Evolutionary conservation across 2,797 vertebrate genomes (phyloP).

Genomic region (Oreochromis grahami): DNA sequence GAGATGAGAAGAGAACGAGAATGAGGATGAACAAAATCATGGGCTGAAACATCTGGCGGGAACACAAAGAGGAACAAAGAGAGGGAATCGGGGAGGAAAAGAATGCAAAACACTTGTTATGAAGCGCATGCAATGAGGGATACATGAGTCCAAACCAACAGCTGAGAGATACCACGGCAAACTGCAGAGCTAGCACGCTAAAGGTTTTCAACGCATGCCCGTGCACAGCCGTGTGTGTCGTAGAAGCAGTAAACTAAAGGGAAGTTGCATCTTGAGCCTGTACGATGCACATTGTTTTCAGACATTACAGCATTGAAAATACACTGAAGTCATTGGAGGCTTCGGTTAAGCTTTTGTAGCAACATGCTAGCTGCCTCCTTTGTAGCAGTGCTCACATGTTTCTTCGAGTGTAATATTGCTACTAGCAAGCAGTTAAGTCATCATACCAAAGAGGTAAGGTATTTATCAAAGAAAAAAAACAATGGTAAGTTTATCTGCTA

Average conservation of each 20-base stretch:
- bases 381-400: neutral
- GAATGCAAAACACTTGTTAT: slow-evolving; percentile 93
- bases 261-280: slow-evolving; percentile 8
- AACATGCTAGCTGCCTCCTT: neutral
- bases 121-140: slow-evolving; percentile 95
- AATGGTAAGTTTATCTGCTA: neutral
- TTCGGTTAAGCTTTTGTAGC: neutral
- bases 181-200: slow-evolving; percentile 48
- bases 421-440: neutral
- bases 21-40: slow-evolving; percentile 90
- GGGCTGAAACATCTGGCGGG: slow-evolving; percentile 91
- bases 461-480: neutral
- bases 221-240: slow-evolving; percentile 42
- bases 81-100: slow-evolving; percentile 72
- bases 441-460: neutral
- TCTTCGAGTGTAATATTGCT: neutral
- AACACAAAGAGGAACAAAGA: slow-evolving; percentile 81
- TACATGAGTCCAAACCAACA: slow-evolving; percentile 88
- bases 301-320: slow-evolving; percentile 21
- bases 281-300: slow-evolving; percentile 25
- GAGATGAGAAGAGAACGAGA: slow-evolving; percentile 88
- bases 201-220: slow-evolving; percentile 43
- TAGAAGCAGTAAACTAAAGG: slow-evolving; percentile 1
- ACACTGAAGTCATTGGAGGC: neutral
- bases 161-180: slow-evolving; percentile 67